A percentile compares a stretch with the other conserved stretches of the same genome.
These are phyloP conservation scores for Aporophyla lueneburgensis DNA, from an alignment of 2,888 invertebrate genomes.

Conservation along the genomic window DNA sequence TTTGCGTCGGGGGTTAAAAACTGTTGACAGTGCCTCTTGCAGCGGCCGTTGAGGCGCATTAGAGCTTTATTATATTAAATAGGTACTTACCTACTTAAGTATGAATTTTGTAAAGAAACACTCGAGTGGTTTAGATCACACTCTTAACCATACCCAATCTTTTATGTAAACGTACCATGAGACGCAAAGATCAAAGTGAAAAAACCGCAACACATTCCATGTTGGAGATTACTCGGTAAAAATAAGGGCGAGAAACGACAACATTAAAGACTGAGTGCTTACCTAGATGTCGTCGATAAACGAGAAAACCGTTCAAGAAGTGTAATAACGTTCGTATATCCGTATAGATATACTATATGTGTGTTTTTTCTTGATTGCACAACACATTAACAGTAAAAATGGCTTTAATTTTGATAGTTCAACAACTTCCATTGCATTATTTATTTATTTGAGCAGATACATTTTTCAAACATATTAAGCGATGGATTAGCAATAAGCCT, in stretches of 20 bases:
- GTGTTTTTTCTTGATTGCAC: neutral
- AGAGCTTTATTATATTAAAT: neutral
- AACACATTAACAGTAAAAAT: neutral
- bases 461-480: too few species aligned
- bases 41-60: neutral
- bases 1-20: too few species aligned
- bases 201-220: constrained; percentile 10
- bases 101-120: neutral
- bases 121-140: neutral
- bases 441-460: too few species aligned
- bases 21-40: too few species aligned
- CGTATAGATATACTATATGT: neutral
- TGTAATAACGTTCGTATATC: neutral
- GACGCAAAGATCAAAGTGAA: constrained; percentile 26
- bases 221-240: constrained; percentile 24
- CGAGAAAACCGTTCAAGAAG: neutral
- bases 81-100: neutral
- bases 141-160: constrained; percentile 5
- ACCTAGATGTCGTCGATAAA: neutral
- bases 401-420: too few species aligned
- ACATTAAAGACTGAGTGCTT: neutral
- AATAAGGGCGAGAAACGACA: neutral
- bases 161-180: neutral
- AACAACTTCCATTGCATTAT: too few species aligned
- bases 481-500: too few species aligned